Evolutionary conservation across 1,140 invertebrate genomes (phyloP).

Genomic region (Andrena cerasifolii): DNA sequence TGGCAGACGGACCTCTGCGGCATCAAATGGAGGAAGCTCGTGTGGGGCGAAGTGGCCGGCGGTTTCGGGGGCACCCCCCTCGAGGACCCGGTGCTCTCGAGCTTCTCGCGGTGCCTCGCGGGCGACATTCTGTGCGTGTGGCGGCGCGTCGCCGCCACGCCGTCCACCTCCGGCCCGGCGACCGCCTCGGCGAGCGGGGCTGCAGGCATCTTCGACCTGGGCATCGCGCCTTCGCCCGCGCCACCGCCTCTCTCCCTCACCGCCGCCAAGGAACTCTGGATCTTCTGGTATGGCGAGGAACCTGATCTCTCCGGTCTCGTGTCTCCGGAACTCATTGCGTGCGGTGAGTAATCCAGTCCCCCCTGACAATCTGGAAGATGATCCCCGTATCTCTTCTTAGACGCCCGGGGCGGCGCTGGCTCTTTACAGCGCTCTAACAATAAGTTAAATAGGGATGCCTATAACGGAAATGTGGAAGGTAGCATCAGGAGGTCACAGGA

Average conservation of each 20-base stretch:
- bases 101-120: constrained; percentile 96
- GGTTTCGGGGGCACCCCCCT: constrained; percentile 86
- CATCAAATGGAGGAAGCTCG: constrained; percentile 98
- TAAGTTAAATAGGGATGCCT: too few species aligned
- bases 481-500: too few species aligned
- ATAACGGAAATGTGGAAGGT: too few species aligned
- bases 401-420: too few species aligned
- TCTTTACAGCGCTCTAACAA: neutral
- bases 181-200: constrained; percentile 81
- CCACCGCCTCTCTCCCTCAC: constrained; percentile 88
- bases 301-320: constrained; percentile 93
- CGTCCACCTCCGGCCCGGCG: constrained; percentile 76
- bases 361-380: neutral
- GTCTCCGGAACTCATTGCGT: constrained; percentile 89
- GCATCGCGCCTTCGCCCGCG: constrained; percentile 83
- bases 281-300: constrained; percentile 99
- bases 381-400: too few species aligned
- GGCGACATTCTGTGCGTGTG: constrained; percentile 98
- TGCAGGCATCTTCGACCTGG: constrained; percentile 85
- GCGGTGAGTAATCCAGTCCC: constrained; percentile 84
- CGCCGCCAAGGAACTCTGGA: constrained; percentile 97
- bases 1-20: constrained; percentile 97
- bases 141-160: constrained; percentile 89
- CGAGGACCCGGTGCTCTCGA: constrained; percentile 96
- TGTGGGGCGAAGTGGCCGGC: constrained; percentile 89